Percentiles rank a stretch among this genome's conserved stretches.
Evolutionary conservation across 30 jellyfish, hydroid and myxozoan species (phyloP).

Genomic region (Hydractinia echinata): DNA sequence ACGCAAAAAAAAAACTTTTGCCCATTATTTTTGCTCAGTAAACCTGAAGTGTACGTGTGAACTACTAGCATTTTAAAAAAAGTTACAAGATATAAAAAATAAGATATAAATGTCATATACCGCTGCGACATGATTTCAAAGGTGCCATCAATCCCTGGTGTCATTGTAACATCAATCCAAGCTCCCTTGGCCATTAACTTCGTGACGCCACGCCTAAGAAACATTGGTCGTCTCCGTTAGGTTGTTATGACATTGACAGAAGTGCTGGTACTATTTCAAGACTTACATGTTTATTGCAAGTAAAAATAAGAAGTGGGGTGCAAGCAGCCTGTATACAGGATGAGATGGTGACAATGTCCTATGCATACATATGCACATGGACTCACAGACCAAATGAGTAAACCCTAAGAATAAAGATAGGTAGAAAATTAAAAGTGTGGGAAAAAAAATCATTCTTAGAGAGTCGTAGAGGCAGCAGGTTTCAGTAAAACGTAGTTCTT

Average conservation of each 20-base stretch:
- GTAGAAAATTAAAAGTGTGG: conserved; percentile 38
- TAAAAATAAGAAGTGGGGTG: conserved; percentile 80
- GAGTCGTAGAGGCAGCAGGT: no score
- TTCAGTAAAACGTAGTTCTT: no score
- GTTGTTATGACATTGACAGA: no score
- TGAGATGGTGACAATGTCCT: conserved; percentile 85
- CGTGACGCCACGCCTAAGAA: conserved; percentile 63
- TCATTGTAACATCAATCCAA: conserved; percentile 92
- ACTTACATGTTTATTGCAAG: conserved; percentile 74
- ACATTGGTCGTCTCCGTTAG: no score
- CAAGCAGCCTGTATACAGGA: conserved; percentile 75
- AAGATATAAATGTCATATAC: no score
- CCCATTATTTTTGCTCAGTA: no score
- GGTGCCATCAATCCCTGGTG: conserved; percentile 83
- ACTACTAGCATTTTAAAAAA: no score
- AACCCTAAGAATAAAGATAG: conserved; percentile 41
- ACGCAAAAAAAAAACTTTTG: no score
- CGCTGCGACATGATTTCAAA: conserved; percentile 23
- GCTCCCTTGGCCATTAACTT: conserved; percentile 85
- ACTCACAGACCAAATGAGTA: conserved; percentile 76
- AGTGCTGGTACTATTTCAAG: no score
- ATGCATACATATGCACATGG: conserved; percentile 70
- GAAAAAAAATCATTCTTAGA: no score
- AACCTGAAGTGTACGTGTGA: no score
- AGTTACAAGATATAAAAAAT: no score